Conservation (phyloP, 2,113 vertebrate species). For the Ctenodactylus gundi region DNA sequence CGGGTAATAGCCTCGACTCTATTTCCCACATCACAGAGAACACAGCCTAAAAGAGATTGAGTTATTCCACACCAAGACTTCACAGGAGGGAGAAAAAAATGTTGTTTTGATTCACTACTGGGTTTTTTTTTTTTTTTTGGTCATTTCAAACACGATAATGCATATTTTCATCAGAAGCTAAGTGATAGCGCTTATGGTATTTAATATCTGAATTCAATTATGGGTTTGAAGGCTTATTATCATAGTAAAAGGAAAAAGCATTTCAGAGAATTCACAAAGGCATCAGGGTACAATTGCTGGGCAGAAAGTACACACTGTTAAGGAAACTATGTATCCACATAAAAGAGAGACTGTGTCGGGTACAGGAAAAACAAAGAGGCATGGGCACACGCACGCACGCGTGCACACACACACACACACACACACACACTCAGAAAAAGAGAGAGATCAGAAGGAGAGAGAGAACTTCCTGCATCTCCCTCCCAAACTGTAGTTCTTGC, state of each 20-base stretch:
- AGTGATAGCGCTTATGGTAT: conserved; percentile 74
- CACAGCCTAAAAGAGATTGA: conserved; percentile 56
- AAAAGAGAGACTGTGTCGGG: conserved; percentile 29
- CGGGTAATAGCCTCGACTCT: conserved; percentile 37
- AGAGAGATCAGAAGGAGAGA: background rate
- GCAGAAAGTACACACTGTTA: conserved; percentile 43
- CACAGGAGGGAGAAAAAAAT: conserved; percentile 13
- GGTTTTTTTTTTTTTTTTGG: conserved; percentile 46
- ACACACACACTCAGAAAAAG: background rate
- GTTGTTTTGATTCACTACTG: conserved; percentile 58
- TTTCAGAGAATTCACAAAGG: conserved; percentile 76
- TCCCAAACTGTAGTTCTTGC: too few relatives aligned
- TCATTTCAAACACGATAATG: conserved; percentile 68
- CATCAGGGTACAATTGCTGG: conserved; percentile 47
- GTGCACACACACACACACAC: background rate
- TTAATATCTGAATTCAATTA: conserved; percentile 80
- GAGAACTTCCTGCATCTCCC: background rate
- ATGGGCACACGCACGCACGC: background rate
- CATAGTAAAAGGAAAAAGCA: conserved; percentile 66
- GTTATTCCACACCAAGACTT: conserved; percentile 72
- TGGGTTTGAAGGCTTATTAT: conserved; percentile 76
- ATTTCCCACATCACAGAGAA: conserved; percentile 52
- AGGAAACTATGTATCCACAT: conserved; percentile 54
- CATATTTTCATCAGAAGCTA: conserved; percentile 75
- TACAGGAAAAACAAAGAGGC: background rate